Conservation (phyloP, 2,797 vertebrate genomes). For the Acropternis orthonyx region DNA sequence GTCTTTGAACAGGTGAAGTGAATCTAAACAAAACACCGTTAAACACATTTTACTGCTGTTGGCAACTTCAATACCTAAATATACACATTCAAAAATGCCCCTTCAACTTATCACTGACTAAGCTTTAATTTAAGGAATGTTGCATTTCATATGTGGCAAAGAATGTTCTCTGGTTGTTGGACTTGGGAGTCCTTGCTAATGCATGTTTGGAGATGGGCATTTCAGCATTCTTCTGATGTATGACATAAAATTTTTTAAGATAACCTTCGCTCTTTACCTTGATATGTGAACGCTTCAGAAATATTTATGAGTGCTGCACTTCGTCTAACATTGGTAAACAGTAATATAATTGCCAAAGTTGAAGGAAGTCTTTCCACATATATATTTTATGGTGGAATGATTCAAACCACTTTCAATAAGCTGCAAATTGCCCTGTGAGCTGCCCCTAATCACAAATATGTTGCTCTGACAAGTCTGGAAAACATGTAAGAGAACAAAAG, state of each 20-base stretch:
- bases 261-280: not conserved
- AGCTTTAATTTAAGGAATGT: not conserved
- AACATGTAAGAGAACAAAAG: not conserved
- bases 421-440: not conserved
- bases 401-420: not conserved
- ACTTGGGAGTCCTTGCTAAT: not conserved
- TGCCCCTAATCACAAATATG: not conserved
- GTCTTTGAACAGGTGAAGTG: not conserved
- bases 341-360: not conserved
- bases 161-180: not conserved
- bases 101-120: not conserved
- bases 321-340: not conserved
- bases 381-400: not conserved
- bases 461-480: not conserved
- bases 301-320: not conserved
- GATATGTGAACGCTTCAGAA: not conserved
- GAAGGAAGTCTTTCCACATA: not conserved
- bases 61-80: not conserved
- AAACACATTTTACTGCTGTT: not conserved
- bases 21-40: not conserved
- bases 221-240: not conserved
- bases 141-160: not conserved
- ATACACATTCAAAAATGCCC: fast-evolving
- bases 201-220: not conserved
- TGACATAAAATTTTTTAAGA: not conserved